Evolutionary conservation across 1,140 invertebrate genomes (phyloP), one percentile per base, ranked within the genome.

Genomic region (Papilio aristodemus): DNA sequence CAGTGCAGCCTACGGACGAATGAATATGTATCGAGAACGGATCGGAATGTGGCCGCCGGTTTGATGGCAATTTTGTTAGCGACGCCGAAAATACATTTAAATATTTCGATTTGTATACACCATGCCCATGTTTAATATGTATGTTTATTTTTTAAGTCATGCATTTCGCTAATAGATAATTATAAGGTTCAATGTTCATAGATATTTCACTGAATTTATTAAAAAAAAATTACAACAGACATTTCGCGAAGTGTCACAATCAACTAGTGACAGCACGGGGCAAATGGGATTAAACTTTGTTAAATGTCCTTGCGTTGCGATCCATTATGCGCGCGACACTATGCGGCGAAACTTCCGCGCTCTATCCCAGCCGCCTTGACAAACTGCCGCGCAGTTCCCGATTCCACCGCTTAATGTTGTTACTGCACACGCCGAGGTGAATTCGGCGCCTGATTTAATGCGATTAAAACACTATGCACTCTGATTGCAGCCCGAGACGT

Each of bases 261-360:
- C 82, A 83, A 77, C 73, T 68, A 79, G 77, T 77, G 87, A 87
- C 84, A 84, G 73, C 73, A 74, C 70, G 70, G 72, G 76, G 72
- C 73, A 80, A 90, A 88, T 83, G 79, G 80, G 81, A 89, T 90
- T 89, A 87, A 88, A 87, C 79, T 88, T 87, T 86, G 85, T 84
- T 86, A 86, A 89, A 85, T 85, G 83, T 84, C 83, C 83, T 88
- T 83, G 85, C 84, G 77, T 85, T 82, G 81, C 83, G 84, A 88
- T 87, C 81, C 81, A 87, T 87, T 89, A 87, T 81, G 75, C 66
- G 78, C 71, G 80, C 85, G 81, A 85, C 80, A 82, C 71, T 67
- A 72, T 81, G 82, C 78, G 83, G 85, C 72, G 71, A 85, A 89
- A 87, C 79, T 86, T 84, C 72, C 74, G 73, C 72, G 59, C 69